phyloP scores from a whole-genome alignment of 1,140 invertebrate species.

The Drosophila oshimai region DNA sequence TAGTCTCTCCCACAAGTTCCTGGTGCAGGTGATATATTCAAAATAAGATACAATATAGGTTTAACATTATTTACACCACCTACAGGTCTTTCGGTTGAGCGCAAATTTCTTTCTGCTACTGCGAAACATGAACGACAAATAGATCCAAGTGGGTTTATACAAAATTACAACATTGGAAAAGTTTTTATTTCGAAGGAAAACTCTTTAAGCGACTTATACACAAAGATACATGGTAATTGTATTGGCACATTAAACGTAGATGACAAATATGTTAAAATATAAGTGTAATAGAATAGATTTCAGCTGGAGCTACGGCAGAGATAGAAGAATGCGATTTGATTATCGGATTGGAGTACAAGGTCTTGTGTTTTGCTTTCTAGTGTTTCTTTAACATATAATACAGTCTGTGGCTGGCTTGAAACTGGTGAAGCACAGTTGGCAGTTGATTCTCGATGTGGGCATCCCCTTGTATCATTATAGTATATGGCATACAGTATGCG shows the following conservation, averaged over 20 bases:
- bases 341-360: slow-evolving; percentile 28
- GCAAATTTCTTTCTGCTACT: slow-evolving; percentile 71
- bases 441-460: slow-evolving; percentile 42
- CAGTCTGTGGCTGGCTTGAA: slow-evolving; percentile 69
- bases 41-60: background rate
- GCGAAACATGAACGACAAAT: slow-evolving; percentile 70
- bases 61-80: background rate
- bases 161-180: slow-evolving; percentile 79
- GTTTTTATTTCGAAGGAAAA: slow-evolving; percentile 63
- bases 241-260: slow-evolving; percentile 76
- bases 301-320: slow-evolving; percentile 32
- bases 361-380: background rate
- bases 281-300: slow-evolving; percentile 47
- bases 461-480: slow-evolving; percentile 15
- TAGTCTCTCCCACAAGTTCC: slow-evolving; percentile 59
- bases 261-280: slow-evolving; percentile 68
- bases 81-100: slow-evolving; percentile 62
- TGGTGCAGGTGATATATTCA: slow-evolving; percentile 44
- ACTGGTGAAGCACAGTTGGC: slow-evolving; percentile 63
- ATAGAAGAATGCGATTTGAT: slow-evolving; percentile 45
- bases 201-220: slow-evolving; percentile 67
- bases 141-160: slow-evolving; percentile 15
- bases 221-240: slow-evolving; percentile 55
- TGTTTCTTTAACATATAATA: slow-evolving; percentile 57
- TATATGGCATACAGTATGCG: slow-evolving; percentile 47